Percentiles rank a stretch among this genome's conserved stretches.
Evolutionary conservation across 2,113 vertebrate genomes (phyloP).

Genomic region (Parotia lawesii): DNA sequence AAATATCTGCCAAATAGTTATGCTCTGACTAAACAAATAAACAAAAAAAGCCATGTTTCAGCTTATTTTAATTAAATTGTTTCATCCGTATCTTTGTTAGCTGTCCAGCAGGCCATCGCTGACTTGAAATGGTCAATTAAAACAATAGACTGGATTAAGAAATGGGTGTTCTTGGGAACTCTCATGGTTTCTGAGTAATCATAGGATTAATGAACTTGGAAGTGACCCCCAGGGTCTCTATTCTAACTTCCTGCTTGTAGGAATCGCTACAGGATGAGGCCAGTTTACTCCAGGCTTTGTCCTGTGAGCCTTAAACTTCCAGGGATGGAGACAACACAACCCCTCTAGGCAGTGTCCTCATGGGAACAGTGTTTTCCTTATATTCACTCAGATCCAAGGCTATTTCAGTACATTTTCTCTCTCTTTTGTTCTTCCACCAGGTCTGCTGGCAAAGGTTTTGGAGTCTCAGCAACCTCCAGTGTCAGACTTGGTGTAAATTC

Average conservation of each 20-base stretch:
- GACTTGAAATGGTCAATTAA: not conserved
- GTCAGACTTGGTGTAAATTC: not conserved
- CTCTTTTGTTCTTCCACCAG: not conserved
- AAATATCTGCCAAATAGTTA: not conserved
- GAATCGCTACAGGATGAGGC: not conserved
- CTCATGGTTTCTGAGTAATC: not conserved
- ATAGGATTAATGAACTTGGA: not conserved
- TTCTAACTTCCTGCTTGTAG: not conserved
- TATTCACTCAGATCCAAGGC: not conserved
- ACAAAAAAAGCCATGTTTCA: not conserved
- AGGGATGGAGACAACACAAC: not conserved
- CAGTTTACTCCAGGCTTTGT: not conserved
- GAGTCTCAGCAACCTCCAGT: not conserved
- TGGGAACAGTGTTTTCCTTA: not conserved
- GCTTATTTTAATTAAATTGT: not conserved
- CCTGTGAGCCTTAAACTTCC: not conserved
- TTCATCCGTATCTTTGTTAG: not conserved
- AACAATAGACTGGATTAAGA: not conserved
- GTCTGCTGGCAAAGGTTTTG: not conserved
- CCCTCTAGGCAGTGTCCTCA: not conserved
- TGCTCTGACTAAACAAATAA: no score
- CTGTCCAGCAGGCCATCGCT: not conserved
- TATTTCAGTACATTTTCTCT: rapidly evolving
- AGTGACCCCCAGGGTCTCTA: not conserved
- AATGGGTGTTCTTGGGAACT: not conserved